Evolutionary conservation across 2,113 vertebrate genomes (phyloP), one percentile per base, ranked within the genome.

Genomic region (Arvicanthis niloticus): DNA sequence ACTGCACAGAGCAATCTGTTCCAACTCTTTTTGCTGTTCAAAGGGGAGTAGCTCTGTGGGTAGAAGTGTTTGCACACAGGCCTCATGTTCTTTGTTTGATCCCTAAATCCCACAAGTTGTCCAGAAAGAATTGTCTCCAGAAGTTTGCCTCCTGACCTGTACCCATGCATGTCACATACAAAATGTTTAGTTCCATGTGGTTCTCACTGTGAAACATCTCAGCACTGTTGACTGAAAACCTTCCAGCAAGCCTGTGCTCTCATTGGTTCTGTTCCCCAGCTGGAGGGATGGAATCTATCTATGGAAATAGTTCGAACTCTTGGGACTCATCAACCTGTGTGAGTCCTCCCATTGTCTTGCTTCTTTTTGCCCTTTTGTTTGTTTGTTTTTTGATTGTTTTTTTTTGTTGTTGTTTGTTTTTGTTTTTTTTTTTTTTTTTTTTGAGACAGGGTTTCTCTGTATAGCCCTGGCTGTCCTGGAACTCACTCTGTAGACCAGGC

Each of bases 151-250:
- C 9, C 40, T 85, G 82, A 85, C 60, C 60, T 86, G 31, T 31
- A 37, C 29, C 42, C 40, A 22, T 60, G 22, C 7, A 29, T 29
- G 56, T 42, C 81, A 62, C 81, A 81, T 7, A 62, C 29, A 16
- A 42, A 84, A 29, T 19, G 22, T 73, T 94, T 45, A 51, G 76
- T 7, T 89, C 45, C 88, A 73, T 67, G 76, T 34, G 58, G 48
- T 11, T 89, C 94, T 96, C 56, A 10, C 75, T 95, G 78, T 65
- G 65, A 81, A 40, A 75, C 45, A n/a, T 67, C 90, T 85, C 53
- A 48, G 85, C 51, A 85, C 91, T 19, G 51, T 0, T 65, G 90
- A 56, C 78, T 84, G 88, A 80, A 95, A 89, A 88, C 80, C 86
- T 82, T 88, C 56, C 88, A 88, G 72, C 26, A 91, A 94, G 53